Conservation (phyloP, 2,888 invertebrate species). For the Cryptophagus acutangulus region DNA sequence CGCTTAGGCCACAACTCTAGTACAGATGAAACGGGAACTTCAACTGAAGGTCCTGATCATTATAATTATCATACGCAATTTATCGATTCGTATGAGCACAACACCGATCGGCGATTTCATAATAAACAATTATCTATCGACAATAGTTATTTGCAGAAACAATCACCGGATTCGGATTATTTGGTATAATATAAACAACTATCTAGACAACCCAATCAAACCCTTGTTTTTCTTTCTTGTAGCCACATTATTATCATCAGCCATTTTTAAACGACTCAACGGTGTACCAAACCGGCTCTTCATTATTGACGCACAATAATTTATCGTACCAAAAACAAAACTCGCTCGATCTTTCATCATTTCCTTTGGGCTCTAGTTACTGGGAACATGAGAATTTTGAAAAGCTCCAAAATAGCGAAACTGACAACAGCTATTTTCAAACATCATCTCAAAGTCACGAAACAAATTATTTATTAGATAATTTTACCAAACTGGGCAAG, state of each 20-base stretch:
- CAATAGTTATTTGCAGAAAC: conserved; percentile 32
- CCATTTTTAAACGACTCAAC: conserved; percentile 29
- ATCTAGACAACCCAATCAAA: not conserved
- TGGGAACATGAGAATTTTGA: conserved; percentile 43
- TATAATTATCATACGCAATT: conserved; percentile 33
- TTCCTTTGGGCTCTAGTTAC: conserved; percentile 43
- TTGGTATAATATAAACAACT: conserved; percentile 18
- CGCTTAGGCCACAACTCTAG: conserved; percentile 37
- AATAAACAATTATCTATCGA: conserved; percentile 28
- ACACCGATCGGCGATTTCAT: conserved; percentile 21
- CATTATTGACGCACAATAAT: conserved; percentile 15
- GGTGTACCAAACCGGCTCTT: conserved; percentile 23
- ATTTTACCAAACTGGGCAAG: conserved; percentile 48
- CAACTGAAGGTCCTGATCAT: conserved; percentile 28
- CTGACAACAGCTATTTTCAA: conserved; percentile 35
- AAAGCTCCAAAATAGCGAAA: conserved; percentile 31
- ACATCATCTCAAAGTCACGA: conserved; percentile 28
- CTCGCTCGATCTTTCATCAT: conserved; percentile 42
- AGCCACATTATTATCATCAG: conserved; percentile 35
- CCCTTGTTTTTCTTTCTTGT: conserved; percentile 18
- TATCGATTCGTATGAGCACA: conserved; percentile 28
- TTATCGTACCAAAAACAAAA: conserved; percentile 38
- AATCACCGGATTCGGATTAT: conserved; percentile 30
- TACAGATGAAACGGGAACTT: conserved; percentile 33
- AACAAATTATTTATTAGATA: conserved; percentile 44